These are phyloP conservation scores for Drosophila pseudotalamancana DNA, from an alignment of 2,888 invertebrate species.

Conservation along the genomic window DNA sequence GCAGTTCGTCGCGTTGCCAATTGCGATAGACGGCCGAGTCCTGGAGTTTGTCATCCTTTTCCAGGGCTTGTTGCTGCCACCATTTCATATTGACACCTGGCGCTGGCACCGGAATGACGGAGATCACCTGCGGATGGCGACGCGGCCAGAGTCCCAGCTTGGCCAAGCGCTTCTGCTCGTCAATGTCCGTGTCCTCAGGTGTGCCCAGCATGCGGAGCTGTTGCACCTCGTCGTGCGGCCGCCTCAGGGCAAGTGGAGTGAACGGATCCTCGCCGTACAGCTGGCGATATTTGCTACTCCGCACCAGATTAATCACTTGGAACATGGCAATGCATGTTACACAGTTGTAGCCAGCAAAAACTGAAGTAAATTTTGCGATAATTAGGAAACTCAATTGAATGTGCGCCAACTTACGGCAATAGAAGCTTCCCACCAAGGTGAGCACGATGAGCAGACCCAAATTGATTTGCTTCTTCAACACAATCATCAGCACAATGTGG, in stretches of 20 bases:
- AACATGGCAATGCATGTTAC: conserved; percentile 77
- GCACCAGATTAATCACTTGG: conserved; percentile 79
- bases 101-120: conserved; percentile 57
- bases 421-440: conserved; percentile 80
- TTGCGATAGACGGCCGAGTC: conserved; percentile 57
- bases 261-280: conserved; percentile 83
- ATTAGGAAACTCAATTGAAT: not conserved
- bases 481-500: conserved; percentile 81
- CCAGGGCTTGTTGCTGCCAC: conserved; percentile 67
- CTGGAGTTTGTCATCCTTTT: conserved; percentile 39
- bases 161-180: conserved; percentile 72
- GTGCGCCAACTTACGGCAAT: conserved; percentile 71
- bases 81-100: conserved; percentile 51
- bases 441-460: conserved; percentile 80
- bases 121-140: conserved; percentile 57
- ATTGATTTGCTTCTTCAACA: conserved; percentile 58
- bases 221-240: conserved; percentile 40
- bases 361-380: conserved; percentile 41
- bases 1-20: conserved; percentile 56
- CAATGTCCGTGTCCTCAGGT: conserved; percentile 74
- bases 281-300: conserved; percentile 70
- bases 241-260: conserved; percentile 37
- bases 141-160: conserved; percentile 62
- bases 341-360: conserved; percentile 81
- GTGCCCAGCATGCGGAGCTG: conserved; percentile 73